A percentile compares a stretch with the other conserved stretches of the same genome.
phyloP scores from a whole-genome alignment of 2,888 invertebrate species.

The Rutpela maculata region DNA sequence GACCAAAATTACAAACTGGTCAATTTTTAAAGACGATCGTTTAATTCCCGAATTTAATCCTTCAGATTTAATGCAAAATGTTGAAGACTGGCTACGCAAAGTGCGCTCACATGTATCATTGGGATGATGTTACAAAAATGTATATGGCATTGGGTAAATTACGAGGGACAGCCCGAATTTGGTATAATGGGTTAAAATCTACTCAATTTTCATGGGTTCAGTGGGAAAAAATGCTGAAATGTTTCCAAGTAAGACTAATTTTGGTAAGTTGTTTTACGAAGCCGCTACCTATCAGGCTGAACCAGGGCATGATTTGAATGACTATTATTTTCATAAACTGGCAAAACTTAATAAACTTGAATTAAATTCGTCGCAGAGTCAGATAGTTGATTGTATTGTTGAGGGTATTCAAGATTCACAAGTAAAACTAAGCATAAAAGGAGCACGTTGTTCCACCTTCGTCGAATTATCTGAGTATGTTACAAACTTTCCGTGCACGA shows the following conservation, averaged over 20 bases:
- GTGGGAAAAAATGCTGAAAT: slow-evolving; percentile 26
- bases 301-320: slow-evolving; percentile 21
- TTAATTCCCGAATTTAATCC: slow-evolving; percentile 22
- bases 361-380: slow-evolving; percentile 6
- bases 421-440: slow-evolving; percentile 9
- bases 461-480: slow-evolving; percentile 29
- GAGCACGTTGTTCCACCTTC: slow-evolving; percentile 21
- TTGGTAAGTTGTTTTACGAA: slow-evolving; percentile 30
- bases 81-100: slow-evolving; percentile 21
- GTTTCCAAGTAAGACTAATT: slow-evolving; percentile 29
- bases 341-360: slow-evolving; percentile 26
- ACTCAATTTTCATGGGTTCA: slow-evolving; percentile 17
- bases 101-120: slow-evolving; percentile 32
- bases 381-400: slow-evolving; percentile 31
- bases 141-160: slow-evolving; percentile 32
- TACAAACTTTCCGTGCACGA: slow-evolving; percentile 21
- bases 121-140: slow-evolving; percentile 22
- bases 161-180: slow-evolving; percentile 21
- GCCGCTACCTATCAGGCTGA: slow-evolving; percentile 22
- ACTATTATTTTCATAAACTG: slow-evolving; percentile 31
- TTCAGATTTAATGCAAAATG: slow-evolving; percentile 19
- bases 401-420: slow-evolving; percentile 23
- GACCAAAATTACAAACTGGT: slow-evolving; percentile 12
- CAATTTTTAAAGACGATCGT: slow-evolving; percentile 27
- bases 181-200: slow-evolving; percentile 32